A percentile compares a stretch with the other conserved stretches of the same genome.
phyloP scores from a whole-genome alignment of 2,888 invertebrate species.

The Hydropsyche betteni region DNA sequence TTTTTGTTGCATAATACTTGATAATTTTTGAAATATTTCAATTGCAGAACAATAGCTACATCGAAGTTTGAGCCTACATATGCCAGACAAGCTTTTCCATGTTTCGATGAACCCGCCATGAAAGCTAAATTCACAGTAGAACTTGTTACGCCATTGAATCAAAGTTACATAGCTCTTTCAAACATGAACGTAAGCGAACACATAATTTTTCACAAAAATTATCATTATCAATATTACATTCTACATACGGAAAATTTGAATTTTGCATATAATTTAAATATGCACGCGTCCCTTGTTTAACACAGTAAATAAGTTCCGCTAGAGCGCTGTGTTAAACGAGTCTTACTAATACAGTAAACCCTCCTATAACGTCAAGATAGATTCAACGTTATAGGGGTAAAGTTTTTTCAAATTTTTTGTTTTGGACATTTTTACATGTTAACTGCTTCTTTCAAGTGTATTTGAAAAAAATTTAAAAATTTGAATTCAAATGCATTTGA shows the following conservation, averaged over 20 bases:
- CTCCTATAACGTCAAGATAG: too few species aligned
- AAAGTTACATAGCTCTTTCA: constrained; percentile 79
- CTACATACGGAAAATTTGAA: not conserved
- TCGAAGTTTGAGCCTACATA: constrained; percentile 96
- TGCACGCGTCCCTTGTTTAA: not conserved
- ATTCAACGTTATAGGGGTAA: too few species aligned
- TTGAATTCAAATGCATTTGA: too few species aligned
- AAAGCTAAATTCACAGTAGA: constrained; percentile 87
- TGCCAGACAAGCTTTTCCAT: constrained; percentile 92
- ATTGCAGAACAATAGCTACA: constrained; percentile 80
- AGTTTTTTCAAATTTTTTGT: too few species aligned
- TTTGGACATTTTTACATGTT: too few species aligned
- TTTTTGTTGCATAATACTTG: not conserved
- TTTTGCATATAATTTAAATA: constrained; percentile 14
- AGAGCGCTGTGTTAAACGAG: too few species aligned
- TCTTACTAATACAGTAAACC: too few species aligned
- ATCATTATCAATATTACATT: not conserved
- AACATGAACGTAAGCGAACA: constrained; percentile 81
- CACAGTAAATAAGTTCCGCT: too few species aligned
- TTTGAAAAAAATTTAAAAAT: too few species aligned
- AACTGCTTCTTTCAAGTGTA: too few species aligned
- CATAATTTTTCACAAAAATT: constrained; percentile 15
- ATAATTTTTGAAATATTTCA: not conserved
- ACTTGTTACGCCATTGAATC: constrained; percentile 71
- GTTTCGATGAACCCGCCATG: constrained; percentile 92